Base-by-base conservation (phyloP, 2,888 invertebrate genomes). In the Lydus trimaculatus region DNA sequence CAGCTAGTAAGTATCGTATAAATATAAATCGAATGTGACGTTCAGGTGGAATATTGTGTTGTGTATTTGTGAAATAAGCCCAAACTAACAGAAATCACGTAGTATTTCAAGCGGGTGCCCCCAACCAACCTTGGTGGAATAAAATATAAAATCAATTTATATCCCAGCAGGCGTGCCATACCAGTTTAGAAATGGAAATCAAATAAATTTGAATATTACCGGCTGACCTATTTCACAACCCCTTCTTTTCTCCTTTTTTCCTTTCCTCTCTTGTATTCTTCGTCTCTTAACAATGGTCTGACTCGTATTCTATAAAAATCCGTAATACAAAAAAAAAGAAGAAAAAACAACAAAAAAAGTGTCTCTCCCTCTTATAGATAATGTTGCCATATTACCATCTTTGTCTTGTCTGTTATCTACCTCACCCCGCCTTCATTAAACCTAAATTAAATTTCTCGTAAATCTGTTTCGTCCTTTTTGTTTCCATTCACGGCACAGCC, bases 121-220 rank as follows among this genome's bases (percentile, higher is more conserved):
- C 23, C 43, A 61, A 67, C 60, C 69, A 67, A 62, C 65, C 64
- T 67, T 63, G 69, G 71, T 70, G 66, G 70, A 74, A 71, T 72
- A 74, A 72, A 73, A 69, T 70, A 66, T 68, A 70, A 72, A 72
- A 76, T 72, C 73, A 76, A 76, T 73, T 76, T 73, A 73, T 74
- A 67, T 67, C 70, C 63, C 61, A 63, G 70, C 70, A 62, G 72
- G 72, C 68, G 72, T 70, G 72, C 72, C 66, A 70, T 71, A 72
- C 69, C 71, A 76, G 75, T 78, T 76, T 74, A 75, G 75, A 76
- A 78, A 77, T 78, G 76, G 76, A 76, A 78, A 78, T 76, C 76
- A 76, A 76, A 78, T 76, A 76, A 78, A 78, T 77, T 78, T 78
- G 74, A 77, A 78, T 75, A 78, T 78, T 76, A 76, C 76, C 74